A percentile compares a stretch with the other conserved stretches of the same genome.
Conservation (phyloP, 2,113 vertebrate genomes). For the Indicator maculatus region DNA sequence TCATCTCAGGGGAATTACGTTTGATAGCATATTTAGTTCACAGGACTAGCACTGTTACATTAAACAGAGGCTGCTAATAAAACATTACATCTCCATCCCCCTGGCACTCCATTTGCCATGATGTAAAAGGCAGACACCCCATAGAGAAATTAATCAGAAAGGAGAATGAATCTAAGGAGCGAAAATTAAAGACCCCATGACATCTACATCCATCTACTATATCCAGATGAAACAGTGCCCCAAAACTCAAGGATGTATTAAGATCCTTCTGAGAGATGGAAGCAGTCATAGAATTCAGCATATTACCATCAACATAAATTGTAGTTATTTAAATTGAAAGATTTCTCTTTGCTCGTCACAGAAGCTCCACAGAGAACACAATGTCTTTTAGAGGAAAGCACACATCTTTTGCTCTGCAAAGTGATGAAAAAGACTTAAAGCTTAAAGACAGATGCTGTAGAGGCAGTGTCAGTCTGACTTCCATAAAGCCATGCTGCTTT, state of each 20-base stretch:
- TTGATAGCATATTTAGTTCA: slow-evolving; percentile 65
- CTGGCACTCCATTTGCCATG: slow-evolving; percentile 13
- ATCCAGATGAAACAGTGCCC: slow-evolving; percentile 13
- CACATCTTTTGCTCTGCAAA: neutral
- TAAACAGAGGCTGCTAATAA: slow-evolving; percentile 63
- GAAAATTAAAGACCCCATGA: slow-evolving; percentile 71
- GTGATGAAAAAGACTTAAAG: neutral
- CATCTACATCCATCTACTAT: slow-evolving; percentile 50
- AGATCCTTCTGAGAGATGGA: slow-evolving; percentile 17
- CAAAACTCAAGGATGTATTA: slow-evolving; percentile 51
- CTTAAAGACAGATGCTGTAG: neutral
- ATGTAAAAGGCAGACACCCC: slow-evolving; percentile 64
- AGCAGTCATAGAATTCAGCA: slow-evolving; percentile 8
- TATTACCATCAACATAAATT: slow-evolving; percentile 24
- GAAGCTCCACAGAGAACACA: neutral
- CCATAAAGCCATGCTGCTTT: neutral
- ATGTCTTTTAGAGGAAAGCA: neutral
- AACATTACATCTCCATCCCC: slow-evolving; percentile 51
- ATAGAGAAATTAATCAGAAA: slow-evolving; percentile 70
- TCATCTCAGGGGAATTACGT: slow-evolving; percentile 43
- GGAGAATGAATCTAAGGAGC: slow-evolving; percentile 53
- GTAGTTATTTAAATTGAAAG: slow-evolving; percentile 16
- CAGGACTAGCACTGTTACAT: slow-evolving; percentile 46
- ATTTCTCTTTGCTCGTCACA: neutral
- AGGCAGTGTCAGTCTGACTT: neutral